Conservation (phyloP, 2,888 invertebrate species). For the Cerastoderma edule region DNA sequence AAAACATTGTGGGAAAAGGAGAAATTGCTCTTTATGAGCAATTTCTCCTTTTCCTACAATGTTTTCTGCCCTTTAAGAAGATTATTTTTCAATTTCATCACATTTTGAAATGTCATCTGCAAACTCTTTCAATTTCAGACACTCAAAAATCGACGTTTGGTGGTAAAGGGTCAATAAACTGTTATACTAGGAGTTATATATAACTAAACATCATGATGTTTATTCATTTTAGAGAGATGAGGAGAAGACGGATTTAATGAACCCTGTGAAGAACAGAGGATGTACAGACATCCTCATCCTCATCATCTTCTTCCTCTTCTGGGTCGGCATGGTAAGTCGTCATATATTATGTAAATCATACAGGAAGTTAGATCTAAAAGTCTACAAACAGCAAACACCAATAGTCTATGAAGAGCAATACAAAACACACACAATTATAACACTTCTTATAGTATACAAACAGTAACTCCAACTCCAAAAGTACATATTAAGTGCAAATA, state of each 20-base stretch:
- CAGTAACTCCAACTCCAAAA: too few species aligned
- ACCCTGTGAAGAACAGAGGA: constrained; percentile 78
- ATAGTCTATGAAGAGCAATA: too few species aligned
- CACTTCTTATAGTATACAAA: too few species aligned
- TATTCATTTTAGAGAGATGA: constrained; percentile 62
- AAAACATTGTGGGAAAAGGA: too few species aligned
- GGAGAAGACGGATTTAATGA: constrained; percentile 73
- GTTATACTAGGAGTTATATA: background rate
- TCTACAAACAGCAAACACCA: too few species aligned
- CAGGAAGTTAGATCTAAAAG: too few species aligned
- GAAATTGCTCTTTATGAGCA: too few species aligned
- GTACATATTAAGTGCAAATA: too few species aligned
- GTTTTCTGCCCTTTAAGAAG: background rate
- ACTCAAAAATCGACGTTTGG: too few species aligned
- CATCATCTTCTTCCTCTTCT: constrained; percentile 85
- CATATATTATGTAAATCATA: too few species aligned
- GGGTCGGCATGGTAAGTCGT: constrained; percentile 86
- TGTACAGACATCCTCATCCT: constrained; percentile 87
- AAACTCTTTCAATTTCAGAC: too few species aligned
- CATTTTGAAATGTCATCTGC: background rate
- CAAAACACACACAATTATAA: too few species aligned
- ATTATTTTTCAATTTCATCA: background rate
- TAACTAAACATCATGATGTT: background rate
- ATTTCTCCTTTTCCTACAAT: background rate
- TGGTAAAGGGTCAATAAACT: background rate